A percentile compares a stretch with the other conserved stretches of the same genome.
These are phyloP conservation scores for Scotopteryx bipunctaria DNA, from an alignment of 2,888 invertebrate genomes.

Conservation along the genomic window DNA sequence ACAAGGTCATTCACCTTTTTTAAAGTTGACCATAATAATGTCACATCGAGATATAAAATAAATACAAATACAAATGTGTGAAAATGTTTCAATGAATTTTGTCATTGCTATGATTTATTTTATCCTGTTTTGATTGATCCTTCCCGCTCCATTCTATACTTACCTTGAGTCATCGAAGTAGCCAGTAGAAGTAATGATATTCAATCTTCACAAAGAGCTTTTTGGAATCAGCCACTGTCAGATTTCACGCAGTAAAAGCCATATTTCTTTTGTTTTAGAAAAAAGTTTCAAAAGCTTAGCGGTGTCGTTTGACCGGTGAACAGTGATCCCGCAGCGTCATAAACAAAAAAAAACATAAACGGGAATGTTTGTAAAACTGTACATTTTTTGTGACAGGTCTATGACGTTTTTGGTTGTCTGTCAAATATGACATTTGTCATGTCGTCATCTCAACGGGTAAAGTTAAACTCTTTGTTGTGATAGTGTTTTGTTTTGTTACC, in stretches of 20 bases:
- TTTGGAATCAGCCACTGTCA: constrained; percentile 66
- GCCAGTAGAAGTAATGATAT: constrained; percentile 45
- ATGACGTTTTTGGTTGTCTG: constrained; percentile 49
- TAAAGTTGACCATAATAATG: too few species aligned
- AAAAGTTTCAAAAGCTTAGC: constrained; percentile 63
- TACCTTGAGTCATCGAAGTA: constrained; percentile 5
- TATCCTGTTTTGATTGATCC: too few species aligned
- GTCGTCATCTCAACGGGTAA: constrained; percentile 42
- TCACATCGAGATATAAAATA: too few species aligned
- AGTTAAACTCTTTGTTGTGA: constrained; percentile 45
- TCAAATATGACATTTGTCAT: constrained; percentile 47
- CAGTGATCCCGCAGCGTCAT: constrained; percentile 68
- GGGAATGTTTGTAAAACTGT: constrained; percentile 77
- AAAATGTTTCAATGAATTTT: not conserved
- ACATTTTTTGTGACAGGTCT: constrained; percentile 45
- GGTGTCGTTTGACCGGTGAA: constrained; percentile 62
- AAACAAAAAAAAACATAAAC: constrained; percentile 73
- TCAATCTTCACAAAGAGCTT: constrained; percentile 53
- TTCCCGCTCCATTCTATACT: not conserved
- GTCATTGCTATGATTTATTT: too few species aligned
- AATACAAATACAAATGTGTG: not conserved
- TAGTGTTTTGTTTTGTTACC: constrained; percentile 34
- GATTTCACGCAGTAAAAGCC: constrained; percentile 70
- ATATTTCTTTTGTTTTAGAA: constrained; percentile 62
- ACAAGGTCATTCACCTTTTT: too few species aligned